phyloP scores from a whole-genome alignment of 1,140 invertebrate genomes.

The Macrobrachium rosenbergii region DNA sequence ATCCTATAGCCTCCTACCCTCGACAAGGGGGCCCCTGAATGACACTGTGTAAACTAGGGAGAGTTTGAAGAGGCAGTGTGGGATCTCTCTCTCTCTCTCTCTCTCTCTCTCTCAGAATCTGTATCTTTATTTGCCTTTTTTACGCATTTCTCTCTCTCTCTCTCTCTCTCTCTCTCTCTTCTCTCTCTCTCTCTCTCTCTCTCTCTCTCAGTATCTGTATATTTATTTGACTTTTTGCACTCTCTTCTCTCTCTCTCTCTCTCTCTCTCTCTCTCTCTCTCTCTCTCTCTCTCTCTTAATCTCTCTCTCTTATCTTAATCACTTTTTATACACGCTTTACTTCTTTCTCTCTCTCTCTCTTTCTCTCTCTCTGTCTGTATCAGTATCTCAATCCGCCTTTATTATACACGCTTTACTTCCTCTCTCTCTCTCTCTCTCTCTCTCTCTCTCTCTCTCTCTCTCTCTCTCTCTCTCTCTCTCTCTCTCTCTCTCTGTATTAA shows the following conservation, averaged over 20 bases:
- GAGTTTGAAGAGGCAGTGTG: no score
- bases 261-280: background rate
- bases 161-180: conserved; percentile 6
- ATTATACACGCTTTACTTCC: background rate
- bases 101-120: conserved; percentile 32
- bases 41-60: no score
- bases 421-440: background rate
- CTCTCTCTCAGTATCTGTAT: background rate
- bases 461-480: background rate
- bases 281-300: background rate
- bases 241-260: background rate
- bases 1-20: no score
- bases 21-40: no score
- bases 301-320: background rate
- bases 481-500: background rate
- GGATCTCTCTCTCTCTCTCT: conserved; percentile 5
- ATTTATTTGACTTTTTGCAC: background rate
- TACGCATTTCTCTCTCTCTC: background rate
- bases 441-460: background rate
- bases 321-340: no score
- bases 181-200: conserved; percentile 11
- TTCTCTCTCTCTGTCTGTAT: background rate
- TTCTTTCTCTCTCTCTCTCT: background rate
- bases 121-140: background rate
- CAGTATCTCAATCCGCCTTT: no score